Evolutionary conservation across 2,113 vertebrate genomes (phyloP).

Genomic region (Cottus gobio): DNA sequence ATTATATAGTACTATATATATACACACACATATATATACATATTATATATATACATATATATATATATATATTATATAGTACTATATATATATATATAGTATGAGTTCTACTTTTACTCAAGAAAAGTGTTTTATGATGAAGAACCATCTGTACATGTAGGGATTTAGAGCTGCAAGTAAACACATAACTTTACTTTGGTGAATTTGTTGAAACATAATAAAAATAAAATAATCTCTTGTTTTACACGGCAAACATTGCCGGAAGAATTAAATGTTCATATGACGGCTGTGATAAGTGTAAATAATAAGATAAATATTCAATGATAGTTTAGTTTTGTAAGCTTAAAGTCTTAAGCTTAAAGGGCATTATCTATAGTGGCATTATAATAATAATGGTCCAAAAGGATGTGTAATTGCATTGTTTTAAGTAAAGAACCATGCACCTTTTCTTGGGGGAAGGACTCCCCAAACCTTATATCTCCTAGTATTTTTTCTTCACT

Average conservation of each 20-base stretch:
- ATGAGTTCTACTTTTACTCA: no score
- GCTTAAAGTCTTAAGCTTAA: background rate
- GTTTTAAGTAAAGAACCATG: background rate
- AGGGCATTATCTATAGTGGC: background rate
- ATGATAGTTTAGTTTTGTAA: background rate
- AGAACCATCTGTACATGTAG: background rate
- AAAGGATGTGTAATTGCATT: background rate
- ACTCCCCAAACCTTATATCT: background rate
- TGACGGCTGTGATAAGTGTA: background rate
- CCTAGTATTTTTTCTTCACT: background rate
- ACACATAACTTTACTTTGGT: background rate
- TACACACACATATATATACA: no score
- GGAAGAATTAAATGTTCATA: background rate
- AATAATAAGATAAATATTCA: background rate
- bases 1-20: no score
- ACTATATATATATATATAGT: no score
- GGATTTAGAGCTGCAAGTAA: background rate
- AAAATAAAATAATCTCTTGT: background rate
- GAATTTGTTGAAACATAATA: background rate
- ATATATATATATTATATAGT: no score
- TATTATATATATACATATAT: no score
- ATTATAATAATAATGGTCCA: background rate
- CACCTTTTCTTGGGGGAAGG: background rate
- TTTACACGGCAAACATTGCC: background rate
- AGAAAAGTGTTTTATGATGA: background rate